These are phyloP conservation scores for Pogonophryne albipinna DNA, from an alignment of 2,797 vertebrate species.

Conservation along the genomic window DNA sequence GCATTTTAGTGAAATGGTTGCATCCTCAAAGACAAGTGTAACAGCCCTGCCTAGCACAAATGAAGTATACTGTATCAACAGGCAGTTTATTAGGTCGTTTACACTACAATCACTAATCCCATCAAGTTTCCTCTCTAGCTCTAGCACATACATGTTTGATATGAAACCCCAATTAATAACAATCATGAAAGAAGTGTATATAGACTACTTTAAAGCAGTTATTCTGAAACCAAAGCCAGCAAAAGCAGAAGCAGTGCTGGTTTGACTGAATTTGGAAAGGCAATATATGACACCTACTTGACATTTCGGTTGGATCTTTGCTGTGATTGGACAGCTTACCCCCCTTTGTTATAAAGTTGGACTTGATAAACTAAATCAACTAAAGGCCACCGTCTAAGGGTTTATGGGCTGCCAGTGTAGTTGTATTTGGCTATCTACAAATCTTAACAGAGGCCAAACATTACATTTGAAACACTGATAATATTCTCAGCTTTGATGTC, in stretches of 20 bases:
- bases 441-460: slow-evolving; percentile 39
- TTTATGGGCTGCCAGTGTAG: neutral
- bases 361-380: slow-evolving; percentile 21
- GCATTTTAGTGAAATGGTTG: neutral
- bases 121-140: neutral
- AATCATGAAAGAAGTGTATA: too few species aligned
- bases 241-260: neutral
- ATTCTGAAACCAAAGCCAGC: too few species aligned
- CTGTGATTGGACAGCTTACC: slow-evolving; percentile 28
- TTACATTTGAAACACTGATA: slow-evolving; percentile 14
- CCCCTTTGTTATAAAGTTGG: slow-evolving; percentile 15
- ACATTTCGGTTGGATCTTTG: slow-evolving; percentile 33
- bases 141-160: neutral
- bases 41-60: neutral
- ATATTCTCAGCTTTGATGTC: slow-evolving; percentile 27
- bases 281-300: slow-evolving; percentile 11
- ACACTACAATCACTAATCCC: neutral
- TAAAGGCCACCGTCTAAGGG: slow-evolving; percentile 1
- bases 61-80: neutral
- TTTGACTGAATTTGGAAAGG: slow-evolving; percentile 12
- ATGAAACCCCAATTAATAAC: neutral
- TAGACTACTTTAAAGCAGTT: too few species aligned
- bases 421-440: slow-evolving; percentile 13
- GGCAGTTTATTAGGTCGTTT: neutral
- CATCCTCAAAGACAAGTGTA: neutral